These are phyloP conservation scores for Physeter macrocephalus DNA, from an alignment of 2,113 vertebrate species.

Conservation along the genomic window DNA sequence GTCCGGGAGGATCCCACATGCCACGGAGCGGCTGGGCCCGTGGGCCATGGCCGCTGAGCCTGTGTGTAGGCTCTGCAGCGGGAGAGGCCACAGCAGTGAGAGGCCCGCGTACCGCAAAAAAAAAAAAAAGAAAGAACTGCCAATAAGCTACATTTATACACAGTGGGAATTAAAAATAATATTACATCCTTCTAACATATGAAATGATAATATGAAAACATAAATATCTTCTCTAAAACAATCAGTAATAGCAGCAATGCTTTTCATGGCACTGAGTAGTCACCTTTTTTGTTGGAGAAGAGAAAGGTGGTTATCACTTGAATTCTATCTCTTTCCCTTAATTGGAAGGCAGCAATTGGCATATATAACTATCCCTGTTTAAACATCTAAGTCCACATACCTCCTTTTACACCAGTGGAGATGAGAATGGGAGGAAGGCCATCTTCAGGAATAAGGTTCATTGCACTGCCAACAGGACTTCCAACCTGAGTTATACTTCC, in stretches of 20 bases:
- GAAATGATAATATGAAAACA: conserved; percentile 13
- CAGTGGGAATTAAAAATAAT: neutral
- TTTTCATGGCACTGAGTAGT: neutral
- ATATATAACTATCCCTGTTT: neutral
- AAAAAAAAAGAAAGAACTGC: neutral
- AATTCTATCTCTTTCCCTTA: neutral
- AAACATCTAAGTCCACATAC: conserved; percentile 76
- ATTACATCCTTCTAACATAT: neutral
- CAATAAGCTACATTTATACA: conserved; percentile 1
- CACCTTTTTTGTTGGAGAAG: neutral
- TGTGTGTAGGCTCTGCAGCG: too few relatives aligned
- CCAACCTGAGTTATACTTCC: conserved; percentile 88
- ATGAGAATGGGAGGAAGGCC: conserved; percentile 99
- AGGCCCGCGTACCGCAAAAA: too few relatives aligned
- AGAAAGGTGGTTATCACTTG: neutral
- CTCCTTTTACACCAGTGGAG: conserved; percentile 99
- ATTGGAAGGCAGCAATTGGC: neutral
- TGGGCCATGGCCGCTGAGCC: too few relatives aligned
- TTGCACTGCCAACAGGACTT: conserved; percentile 94
- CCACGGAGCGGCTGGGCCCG: too few relatives aligned
- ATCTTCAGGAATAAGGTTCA: conserved; percentile 98
- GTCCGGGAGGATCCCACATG: too few relatives aligned
- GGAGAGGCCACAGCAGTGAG: too few relatives aligned
- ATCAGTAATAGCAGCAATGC: neutral
- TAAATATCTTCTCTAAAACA: neutral